phyloP scores from a whole-genome alignment of 2,888 invertebrate genomes.

The Parasteatoda lunata region DNA sequence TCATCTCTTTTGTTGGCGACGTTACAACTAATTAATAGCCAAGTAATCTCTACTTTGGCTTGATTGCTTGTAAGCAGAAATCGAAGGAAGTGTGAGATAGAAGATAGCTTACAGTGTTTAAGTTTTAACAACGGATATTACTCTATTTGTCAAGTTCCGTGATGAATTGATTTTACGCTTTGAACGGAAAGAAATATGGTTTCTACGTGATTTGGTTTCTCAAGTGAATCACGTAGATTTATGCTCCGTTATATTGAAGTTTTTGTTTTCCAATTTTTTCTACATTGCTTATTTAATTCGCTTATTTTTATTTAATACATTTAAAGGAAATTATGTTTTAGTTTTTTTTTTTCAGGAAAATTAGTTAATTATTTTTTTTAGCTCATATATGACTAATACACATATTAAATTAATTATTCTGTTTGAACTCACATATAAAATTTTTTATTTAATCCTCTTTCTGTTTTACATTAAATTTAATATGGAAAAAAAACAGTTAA shows the following conservation, averaged over 20 bases:
- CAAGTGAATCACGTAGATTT: neutral
- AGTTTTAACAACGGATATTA: slow-evolving; percentile 55
- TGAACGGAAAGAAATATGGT: slow-evolving; percentile 45
- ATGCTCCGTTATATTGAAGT: slow-evolving; percentile 27
- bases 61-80: slow-evolving; percentile 2
- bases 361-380: too few species aligned
- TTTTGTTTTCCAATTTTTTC: neutral
- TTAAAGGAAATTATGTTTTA: too few species aligned
- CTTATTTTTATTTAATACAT: too few species aligned
- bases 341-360: too few species aligned
- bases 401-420: too few species aligned
- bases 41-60: neutral
- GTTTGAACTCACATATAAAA: too few species aligned
- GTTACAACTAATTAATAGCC: slow-evolving; percentile 52
- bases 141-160: slow-evolving; percentile 44
- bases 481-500: too few species aligned
- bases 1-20: slow-evolving; percentile 47
- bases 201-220: slow-evolving; percentile 36
- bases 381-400: too few species aligned
- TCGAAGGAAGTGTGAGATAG: slow-evolving; percentile 22
- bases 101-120: slow-evolving; percentile 25
- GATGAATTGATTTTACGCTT: slow-evolving; percentile 39
- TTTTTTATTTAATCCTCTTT: too few species aligned
- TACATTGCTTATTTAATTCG: neutral
- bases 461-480: too few species aligned